phyloP scores from a whole-genome alignment of 2,113 vertebrate genomes.

The Phaethon lepturus region DNA sequence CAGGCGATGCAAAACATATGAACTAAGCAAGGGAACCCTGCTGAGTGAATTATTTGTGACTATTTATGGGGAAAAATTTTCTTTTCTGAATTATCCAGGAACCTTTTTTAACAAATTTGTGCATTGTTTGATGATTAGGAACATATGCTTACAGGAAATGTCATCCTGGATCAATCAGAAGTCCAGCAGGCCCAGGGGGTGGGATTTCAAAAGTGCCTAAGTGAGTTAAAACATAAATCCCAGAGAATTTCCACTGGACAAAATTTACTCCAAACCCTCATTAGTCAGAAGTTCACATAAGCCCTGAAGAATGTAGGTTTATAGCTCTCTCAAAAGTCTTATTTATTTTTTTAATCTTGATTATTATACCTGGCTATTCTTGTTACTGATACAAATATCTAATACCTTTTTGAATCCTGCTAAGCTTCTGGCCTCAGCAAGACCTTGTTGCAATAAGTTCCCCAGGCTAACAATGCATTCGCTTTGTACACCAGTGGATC shows the following conservation, averaged over 20 bases:
- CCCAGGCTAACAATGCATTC: not conserved
- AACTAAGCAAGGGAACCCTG: not conserved
- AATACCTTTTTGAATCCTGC: constrained; percentile 40
- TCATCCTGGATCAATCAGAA: constrained; percentile 64
- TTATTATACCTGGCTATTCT: constrained; percentile 62
- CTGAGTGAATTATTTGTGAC: not conserved
- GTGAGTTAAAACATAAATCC: constrained; percentile 60
- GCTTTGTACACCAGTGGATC: not conserved
- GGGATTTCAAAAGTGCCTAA: constrained; percentile 66
- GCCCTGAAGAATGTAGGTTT: constrained; percentile 50
- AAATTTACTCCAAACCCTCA: constrained; percentile 49
- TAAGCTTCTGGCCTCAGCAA: constrained; percentile 26
- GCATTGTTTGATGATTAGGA: constrained; percentile 58
- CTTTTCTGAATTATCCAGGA: not conserved
- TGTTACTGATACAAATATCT: constrained; percentile 24
- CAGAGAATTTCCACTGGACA: constrained; percentile 44
- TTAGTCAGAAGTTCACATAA: constrained; percentile 61
- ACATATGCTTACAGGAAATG: constrained; percentile 49
- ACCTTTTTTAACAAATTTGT: constrained; percentile 30
- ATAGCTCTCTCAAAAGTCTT: not conserved
- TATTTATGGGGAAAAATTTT: constrained; percentile 15
- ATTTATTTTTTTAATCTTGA: constrained; percentile 49
- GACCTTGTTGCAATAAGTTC: not conserved
- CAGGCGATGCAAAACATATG: not conserved
- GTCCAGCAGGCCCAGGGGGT: constrained; percentile 36